Evolutionary conservation across 2,113 vertebrate species (phyloP).

Genomic region (Eublepharis macularius): DNA sequence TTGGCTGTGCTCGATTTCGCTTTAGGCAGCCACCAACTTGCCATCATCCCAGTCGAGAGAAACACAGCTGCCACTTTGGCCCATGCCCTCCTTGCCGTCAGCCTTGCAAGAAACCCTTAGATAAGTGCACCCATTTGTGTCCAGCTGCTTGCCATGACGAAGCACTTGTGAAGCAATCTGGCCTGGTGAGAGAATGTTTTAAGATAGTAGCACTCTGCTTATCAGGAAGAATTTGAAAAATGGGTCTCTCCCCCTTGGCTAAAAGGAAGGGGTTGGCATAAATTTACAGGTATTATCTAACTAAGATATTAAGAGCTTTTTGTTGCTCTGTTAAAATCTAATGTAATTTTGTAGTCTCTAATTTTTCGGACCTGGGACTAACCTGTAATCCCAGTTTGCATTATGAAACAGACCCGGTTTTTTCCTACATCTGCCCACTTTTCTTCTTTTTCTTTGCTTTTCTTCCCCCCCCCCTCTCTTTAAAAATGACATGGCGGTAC

Average conservation of each 20-base stretch:
- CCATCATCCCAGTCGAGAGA: slow-evolving; percentile 82
- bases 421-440: neutral
- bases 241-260: neutral
- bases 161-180: slow-evolving; percentile 82
- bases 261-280: neutral
- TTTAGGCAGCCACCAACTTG: slow-evolving; percentile 80
- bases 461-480: neutral
- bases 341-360: neutral
- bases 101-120: slow-evolving; percentile 75
- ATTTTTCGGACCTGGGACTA: neutral
- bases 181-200: slow-evolving; percentile 70
- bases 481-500: neutral
- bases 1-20: slow-evolving; percentile 37
- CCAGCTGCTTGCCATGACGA: slow-evolving; percentile 84
- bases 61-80: slow-evolving; percentile 85
- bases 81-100: slow-evolving; percentile 83
- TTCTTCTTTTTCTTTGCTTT: no score
- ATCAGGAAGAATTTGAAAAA: neutral
- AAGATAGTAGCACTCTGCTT: neutral
- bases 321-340: neutral
- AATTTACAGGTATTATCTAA: rapidly evolving
- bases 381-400: neutral
- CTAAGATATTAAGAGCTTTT: neutral
- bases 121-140: slow-evolving; percentile 76
- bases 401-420: neutral